These are phyloP conservation scores for Cassiopea andromeda DNA, from an alignment of 30 jellyfish, hydroid and myxozoan genomes.

Conservation along the genomic window DNA sequence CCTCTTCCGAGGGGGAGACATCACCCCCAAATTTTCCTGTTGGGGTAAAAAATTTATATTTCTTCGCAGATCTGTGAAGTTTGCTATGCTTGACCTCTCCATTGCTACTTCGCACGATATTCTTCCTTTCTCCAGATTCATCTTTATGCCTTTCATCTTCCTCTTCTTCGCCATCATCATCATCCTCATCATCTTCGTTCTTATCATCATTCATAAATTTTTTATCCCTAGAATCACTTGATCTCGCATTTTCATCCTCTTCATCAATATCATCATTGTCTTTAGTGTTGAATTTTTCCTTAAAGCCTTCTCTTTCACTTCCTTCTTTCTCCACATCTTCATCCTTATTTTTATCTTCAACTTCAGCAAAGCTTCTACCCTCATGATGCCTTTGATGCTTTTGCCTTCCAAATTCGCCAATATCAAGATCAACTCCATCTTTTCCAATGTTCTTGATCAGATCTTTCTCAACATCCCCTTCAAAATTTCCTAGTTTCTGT, in stretches of 20 bases:
- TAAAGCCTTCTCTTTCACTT: constrained; percentile 3
- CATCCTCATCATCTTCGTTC: constrained; percentile 39
- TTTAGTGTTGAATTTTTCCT: neutral
- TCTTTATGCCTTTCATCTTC: constrained; percentile 30
- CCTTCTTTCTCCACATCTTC: constrained; percentile 30
- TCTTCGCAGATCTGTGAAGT: constrained; percentile 9
- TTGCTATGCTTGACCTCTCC: neutral
- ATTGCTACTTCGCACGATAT: constrained; percentile 3
- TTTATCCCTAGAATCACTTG: constrained; percentile 12
- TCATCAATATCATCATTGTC: constrained; percentile 18
- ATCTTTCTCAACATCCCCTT: constrained; percentile 69
- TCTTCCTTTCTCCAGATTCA: constrained; percentile 32
- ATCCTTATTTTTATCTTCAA: constrained; percentile 7
- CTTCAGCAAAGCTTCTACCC: neutral
- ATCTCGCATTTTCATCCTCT: constrained; percentile 26
- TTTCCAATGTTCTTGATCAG: constrained; percentile 58
- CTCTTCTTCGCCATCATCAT: constrained; percentile 28
- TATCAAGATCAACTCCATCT: constrained; percentile 36
- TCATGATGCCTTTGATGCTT: neutral
- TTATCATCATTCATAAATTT: neutral
- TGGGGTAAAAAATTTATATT: constrained; percentile 37
- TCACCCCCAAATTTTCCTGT: constrained; percentile 41
- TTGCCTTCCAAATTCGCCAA: constrained; percentile 18
- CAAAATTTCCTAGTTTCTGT: constrained; percentile 55
- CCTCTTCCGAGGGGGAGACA: constrained; percentile 52